Percentiles rank a stretch among this genome's conserved stretches.
phyloP scores from a whole-genome alignment of 64 coral and sea anemone genomes.

The Pocillopora damicornis region DNA sequence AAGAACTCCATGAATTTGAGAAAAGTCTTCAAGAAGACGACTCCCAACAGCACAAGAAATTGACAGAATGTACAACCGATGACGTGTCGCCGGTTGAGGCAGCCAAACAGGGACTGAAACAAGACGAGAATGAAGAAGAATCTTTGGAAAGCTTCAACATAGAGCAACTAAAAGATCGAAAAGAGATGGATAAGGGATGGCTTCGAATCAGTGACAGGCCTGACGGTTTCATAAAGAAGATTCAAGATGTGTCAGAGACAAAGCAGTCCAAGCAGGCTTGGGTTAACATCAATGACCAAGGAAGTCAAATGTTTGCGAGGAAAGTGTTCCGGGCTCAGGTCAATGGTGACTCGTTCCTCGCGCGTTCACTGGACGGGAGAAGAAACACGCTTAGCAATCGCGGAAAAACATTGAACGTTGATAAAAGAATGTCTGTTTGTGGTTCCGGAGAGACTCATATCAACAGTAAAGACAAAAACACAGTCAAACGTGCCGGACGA shows the following conservation, averaged over 20 bases:
- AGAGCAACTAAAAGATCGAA: background rate
- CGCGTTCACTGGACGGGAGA: background rate
- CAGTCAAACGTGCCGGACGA: background rate
- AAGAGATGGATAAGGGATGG: constrained; percentile 34
- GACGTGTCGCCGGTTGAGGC: background rate
- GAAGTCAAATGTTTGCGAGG: background rate
- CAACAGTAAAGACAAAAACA: background rate
- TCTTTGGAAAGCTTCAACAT: background rate
- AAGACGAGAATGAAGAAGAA: background rate
- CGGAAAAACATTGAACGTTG: background rate
- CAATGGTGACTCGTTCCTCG: background rate
- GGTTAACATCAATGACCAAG: constrained; percentile 9
- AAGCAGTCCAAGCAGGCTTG: constrained; percentile 20
- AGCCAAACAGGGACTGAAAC: background rate
- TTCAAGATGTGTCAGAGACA: constrained; percentile 13
- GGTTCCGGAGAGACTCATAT: background rate
- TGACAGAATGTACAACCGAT: background rate
- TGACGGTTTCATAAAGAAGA: constrained; percentile 15
- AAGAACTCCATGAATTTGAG: constrained; percentile 9
- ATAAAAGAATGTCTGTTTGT: background rate
- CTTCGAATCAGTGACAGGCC: constrained; percentile 37
- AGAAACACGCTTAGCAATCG: background rate
- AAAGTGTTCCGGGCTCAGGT: constrained; percentile 4
- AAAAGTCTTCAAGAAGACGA: background rate
- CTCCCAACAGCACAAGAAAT: background rate